Evolutionary conservation across 2,113 vertebrate genomes (phyloP).

Genomic region (Microcebus murinus): DNA sequence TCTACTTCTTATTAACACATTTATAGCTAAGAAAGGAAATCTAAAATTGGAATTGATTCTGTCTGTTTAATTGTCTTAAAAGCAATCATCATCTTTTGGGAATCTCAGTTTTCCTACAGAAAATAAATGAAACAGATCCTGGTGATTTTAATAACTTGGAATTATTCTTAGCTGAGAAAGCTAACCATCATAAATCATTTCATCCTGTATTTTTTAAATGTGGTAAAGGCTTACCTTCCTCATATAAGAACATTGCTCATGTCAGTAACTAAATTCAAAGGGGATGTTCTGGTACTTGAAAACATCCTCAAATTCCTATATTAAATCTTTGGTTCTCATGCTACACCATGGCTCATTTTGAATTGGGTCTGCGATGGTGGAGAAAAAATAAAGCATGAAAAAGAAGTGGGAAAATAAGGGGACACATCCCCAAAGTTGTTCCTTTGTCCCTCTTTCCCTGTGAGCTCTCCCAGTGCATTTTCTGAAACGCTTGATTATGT

Average conservation of each 20-base stretch:
- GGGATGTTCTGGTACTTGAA: not conserved
- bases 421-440: not conserved
- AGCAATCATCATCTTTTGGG: not conserved
- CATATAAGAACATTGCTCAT: not conserved
- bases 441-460: not conserved
- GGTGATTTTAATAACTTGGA: not conserved
- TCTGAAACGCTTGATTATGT: not conserved
- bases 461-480: not conserved
- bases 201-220: not conserved
- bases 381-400: not conserved
- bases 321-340: not conserved
- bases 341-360: not conserved
- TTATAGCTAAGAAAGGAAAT: not conserved
- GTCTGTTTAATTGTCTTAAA: constrained; percentile 26
- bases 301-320: not conserved
- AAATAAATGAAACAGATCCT: not conserved
- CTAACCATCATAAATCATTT: not conserved
- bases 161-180: constrained; percentile 26
- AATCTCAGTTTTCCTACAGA: not conserved
- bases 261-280: not conserved
- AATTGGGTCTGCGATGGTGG: not conserved
- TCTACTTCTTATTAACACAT: not conserved
- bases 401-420: not conserved
- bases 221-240: not conserved
- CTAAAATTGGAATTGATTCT: not conserved